Evolutionary conservation across 2,797 vertebrate species (phyloP).

Genomic region (Helostoma temminkii): DNA sequence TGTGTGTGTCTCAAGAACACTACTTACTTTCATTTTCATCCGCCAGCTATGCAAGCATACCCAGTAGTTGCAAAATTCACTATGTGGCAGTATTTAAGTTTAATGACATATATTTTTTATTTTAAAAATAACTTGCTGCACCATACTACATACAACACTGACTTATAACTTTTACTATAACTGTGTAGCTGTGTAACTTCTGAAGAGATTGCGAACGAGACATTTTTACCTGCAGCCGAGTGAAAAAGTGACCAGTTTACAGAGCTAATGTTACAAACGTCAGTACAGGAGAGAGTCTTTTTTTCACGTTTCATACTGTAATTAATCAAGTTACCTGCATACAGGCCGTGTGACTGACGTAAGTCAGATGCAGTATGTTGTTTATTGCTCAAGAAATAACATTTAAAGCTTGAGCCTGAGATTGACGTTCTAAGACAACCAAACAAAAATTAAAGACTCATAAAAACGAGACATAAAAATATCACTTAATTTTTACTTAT

Average conservation of each 20-base stretch:
- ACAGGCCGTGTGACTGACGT: background rate
- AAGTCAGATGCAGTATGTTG: background rate
- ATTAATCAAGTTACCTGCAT: background rate
- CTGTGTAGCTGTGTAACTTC: too few relatives aligned
- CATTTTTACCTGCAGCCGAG: background rate
- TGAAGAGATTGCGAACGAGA: too few relatives aligned
- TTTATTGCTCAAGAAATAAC: background rate
- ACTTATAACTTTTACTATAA: too few relatives aligned
- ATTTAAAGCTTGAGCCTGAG: background rate
- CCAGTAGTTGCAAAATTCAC: background rate
- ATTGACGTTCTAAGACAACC: too few relatives aligned
- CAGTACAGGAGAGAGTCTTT: too few relatives aligned
- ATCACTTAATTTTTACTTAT: too few relatives aligned
- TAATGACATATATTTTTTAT: background rate
- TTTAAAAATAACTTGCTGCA: background rate
- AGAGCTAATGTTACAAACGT: too few relatives aligned
- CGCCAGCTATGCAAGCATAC: background rate
- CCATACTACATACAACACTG: background rate
- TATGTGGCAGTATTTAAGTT: background rate
- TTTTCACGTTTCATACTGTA: background rate
- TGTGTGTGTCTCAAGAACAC: conserved; percentile 27
- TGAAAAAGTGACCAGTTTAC: too few relatives aligned
- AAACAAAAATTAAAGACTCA: too few relatives aligned
- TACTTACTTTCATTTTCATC: conserved; percentile 6
- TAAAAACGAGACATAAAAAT: too few relatives aligned